phyloP scores from a whole-genome alignment of 1,140 invertebrate genomes.

The Daktulosphaira vitifoliae region DNA sequence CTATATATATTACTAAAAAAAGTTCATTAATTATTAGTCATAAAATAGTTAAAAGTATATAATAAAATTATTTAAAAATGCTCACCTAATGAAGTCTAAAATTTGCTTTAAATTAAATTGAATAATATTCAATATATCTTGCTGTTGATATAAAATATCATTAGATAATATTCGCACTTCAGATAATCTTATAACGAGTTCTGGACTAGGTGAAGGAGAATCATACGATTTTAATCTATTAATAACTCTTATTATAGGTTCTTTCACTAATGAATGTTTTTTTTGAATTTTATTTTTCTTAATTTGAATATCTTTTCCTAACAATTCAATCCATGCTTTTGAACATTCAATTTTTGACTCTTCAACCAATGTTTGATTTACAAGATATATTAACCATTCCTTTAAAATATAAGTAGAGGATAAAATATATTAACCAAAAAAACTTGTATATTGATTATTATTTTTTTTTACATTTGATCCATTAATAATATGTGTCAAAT shows the following conservation, averaged over 20 bases:
- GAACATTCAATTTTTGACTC: slow-evolving; percentile 47
- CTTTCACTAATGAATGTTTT: slow-evolving; percentile 30
- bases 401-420: slow-evolving; percentile 38
- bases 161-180: not conserved
- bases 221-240: slow-evolving; percentile 53
- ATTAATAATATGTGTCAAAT: slow-evolving; percentile 48
- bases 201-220: slow-evolving; percentile 47
- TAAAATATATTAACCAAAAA: no score
- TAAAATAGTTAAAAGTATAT: not conserved
- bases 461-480: slow-evolving; percentile 46
- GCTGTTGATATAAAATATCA: slow-evolving; percentile 7
- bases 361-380: slow-evolving; percentile 52
- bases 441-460: no score
- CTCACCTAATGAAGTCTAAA: slow-evolving; percentile 4
- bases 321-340: slow-evolving; percentile 45
- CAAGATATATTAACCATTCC: slow-evolving; percentile 59
- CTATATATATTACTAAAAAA: not conserved
- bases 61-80: not conserved
- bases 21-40: not conserved
- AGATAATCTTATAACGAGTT: slow-evolving; percentile 37
- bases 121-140: slow-evolving; percentile 6
- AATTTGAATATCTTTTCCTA: slow-evolving; percentile 32
- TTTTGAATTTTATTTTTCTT: not conserved
- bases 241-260: slow-evolving; percentile 37
- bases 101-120: slow-evolving; percentile 25